Percentiles rank a stretch among this genome's conserved stretches.
These are phyloP conservation scores for Dicyrtoma fusca DNA, from an alignment of 2,888 invertebrate species.

Conservation along the genomic window DNA sequence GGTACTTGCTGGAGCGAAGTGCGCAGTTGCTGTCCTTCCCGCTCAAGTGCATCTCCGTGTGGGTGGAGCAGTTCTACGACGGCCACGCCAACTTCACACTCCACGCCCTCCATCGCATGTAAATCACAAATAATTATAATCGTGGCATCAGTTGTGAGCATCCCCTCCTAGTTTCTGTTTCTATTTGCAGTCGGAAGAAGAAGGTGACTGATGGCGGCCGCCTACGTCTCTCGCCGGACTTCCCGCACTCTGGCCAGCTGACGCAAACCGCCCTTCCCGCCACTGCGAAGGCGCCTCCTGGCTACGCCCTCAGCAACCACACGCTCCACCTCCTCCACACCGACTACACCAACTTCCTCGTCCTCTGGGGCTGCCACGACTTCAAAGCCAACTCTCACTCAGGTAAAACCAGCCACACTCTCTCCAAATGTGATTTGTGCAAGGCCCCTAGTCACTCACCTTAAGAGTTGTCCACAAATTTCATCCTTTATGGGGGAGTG, in stretches of 20 bases:
- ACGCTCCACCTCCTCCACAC: not conserved
- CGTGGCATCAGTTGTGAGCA: no score
- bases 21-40: not conserved
- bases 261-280: not conserved
- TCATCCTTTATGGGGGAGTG: no score
- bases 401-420: no score
- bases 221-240: not conserved
- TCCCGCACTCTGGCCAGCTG: not conserved
- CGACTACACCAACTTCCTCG: not conserved
- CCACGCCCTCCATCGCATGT: not conserved
- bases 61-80: conserved; percentile 7
- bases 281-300: no score
- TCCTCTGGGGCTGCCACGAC: conserved; percentile 12
- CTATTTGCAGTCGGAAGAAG: not conserved
- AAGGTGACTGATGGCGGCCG: not conserved
- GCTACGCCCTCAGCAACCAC: not conserved
- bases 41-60: conserved; percentile 2
- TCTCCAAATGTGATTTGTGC: no score
- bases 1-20: conserved; percentile 14
- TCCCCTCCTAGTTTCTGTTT: no score
- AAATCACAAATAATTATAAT: not conserved
- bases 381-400: not conserved
- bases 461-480: no score
- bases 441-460: no score
- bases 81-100: not conserved